phyloP scores from a whole-genome alignment of 1,140 invertebrate species.

The Lepidurus couesii region DNA sequence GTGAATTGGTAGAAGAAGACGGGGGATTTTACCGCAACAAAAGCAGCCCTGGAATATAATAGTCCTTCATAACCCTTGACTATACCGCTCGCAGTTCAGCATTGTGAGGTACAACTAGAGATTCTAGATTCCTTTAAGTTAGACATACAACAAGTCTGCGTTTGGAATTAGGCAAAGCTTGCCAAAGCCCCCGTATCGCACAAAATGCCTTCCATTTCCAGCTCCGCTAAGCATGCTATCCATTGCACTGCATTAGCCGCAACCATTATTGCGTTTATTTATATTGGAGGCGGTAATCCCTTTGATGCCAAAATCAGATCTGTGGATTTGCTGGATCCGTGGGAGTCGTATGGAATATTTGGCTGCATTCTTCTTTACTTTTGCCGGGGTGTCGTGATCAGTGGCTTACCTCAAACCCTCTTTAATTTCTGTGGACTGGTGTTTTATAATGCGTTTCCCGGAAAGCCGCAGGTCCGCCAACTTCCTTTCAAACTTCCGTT shows the following conservation, averaged over 20 bases:
- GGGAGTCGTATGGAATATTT: constrained; percentile 68
- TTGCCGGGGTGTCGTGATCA: constrained; percentile 71
- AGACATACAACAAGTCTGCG: too few relatives aligned
- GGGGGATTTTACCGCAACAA: too few relatives aligned
- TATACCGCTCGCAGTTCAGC: too few relatives aligned
- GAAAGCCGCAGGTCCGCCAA: constrained; percentile 76
- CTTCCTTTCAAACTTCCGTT: constrained; percentile 84
- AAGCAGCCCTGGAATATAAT: too few relatives aligned
- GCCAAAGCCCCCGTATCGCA: background rate
- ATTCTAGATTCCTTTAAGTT: too few relatives aligned
- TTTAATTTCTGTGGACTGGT: constrained; percentile 88
- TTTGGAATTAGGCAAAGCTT: too few relatives aligned
- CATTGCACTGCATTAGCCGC: background rate
- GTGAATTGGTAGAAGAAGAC: too few relatives aligned
- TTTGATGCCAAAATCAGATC: constrained; percentile 43
- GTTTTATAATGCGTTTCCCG: constrained; percentile 90
- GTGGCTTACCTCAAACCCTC: constrained; percentile 81
- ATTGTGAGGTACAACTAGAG: too few relatives aligned
- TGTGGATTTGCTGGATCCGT: constrained; percentile 62
- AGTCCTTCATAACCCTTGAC: too few relatives aligned
- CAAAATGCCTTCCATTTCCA: background rate
- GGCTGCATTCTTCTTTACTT: constrained; percentile 68
- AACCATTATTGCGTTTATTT: background rate
- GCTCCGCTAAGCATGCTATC: background rate
- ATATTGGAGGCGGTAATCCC: background rate